Conservation (phyloP, 2,797 vertebrate genomes). For the Alcedo atthis region DNA sequence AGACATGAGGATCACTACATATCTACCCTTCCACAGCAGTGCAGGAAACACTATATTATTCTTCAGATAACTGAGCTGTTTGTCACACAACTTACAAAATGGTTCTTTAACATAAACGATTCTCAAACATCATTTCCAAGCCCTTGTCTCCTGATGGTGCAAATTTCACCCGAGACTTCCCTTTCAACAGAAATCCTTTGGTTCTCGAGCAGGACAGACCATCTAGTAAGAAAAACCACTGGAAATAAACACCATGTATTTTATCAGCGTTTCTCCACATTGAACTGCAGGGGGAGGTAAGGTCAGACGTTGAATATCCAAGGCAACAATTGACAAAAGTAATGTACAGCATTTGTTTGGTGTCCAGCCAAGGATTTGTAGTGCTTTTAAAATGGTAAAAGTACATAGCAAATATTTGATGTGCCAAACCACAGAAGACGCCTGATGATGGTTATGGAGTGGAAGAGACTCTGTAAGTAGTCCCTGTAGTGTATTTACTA, state of each 20-base stretch:
- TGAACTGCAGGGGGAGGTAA: conserved; percentile 38
- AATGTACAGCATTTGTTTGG: conserved; percentile 34
- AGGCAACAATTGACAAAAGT: conserved; percentile 28
- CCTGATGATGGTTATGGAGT: conserved; percentile 34
- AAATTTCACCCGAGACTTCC: not conserved
- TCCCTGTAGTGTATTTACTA: conserved; percentile 38
- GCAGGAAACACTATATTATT: not conserved
- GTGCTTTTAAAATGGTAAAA: conserved; percentile 47
- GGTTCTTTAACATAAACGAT: not conserved
- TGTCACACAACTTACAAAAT: not conserved
- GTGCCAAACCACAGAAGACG: conserved; percentile 63
- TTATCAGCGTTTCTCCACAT: conserved; percentile 19
- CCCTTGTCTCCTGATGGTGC: not conserved
- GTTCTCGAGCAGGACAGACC: not conserved
- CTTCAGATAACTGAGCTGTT: not conserved
- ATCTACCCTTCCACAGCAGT: not conserved
- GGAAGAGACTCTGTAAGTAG: conserved; percentile 25
- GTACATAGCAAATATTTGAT: conserved; percentile 21
- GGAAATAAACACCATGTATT: conserved; percentile 1
- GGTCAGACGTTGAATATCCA: conserved; percentile 18
- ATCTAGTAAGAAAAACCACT: conserved; percentile 11
- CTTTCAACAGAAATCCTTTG: not conserved
- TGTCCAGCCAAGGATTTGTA: conserved; percentile 39
- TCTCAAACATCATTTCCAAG: not conserved
- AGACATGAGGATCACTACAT: not conserved